Conservation (phyloP, 2,113 vertebrate genomes). For the Chascanopsetta lugubris region DNA sequence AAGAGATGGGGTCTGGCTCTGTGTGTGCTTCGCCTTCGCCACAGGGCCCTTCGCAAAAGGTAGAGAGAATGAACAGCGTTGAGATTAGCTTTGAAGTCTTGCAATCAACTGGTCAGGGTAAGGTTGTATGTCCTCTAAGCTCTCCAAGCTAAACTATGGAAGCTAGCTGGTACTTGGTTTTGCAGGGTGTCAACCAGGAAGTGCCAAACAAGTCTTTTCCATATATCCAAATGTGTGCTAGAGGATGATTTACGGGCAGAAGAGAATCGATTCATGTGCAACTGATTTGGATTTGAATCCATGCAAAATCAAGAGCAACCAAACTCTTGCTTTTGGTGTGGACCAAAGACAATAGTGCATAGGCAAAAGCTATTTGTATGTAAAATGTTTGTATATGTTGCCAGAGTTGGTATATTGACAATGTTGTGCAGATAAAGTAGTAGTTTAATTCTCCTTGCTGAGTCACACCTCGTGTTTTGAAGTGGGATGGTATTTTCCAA, state of each 20-base stretch:
- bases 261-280: not conserved
- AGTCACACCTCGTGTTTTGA: not conserved
- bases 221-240: not conserved
- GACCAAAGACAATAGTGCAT: too few species aligned
- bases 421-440: not conserved
- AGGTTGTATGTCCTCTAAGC: too few species aligned
- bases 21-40: slow-evolving; percentile 75
- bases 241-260: not conserved
- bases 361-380: too few species aligned
- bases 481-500: not conserved
- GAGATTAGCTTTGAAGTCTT: not conserved
- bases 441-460: not conserved
- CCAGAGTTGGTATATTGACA: too few species aligned
- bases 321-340: too few species aligned
- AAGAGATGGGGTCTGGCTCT: slow-evolving; percentile 75
- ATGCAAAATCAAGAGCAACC: not conserved
- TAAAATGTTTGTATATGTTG: too few species aligned
- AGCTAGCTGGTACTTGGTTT: not conserved
- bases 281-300: not conserved
- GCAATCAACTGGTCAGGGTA: not conserved
- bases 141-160: not conserved
- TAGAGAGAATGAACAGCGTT: slow-evolving; percentile 42
- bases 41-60: slow-evolving; percentile 74
- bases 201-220: not conserved
- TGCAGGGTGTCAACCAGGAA: not conserved